Evolutionary conservation across 1,140 invertebrate genomes (phyloP).

Genomic region (Aporrectodea caliginosa): DNA sequence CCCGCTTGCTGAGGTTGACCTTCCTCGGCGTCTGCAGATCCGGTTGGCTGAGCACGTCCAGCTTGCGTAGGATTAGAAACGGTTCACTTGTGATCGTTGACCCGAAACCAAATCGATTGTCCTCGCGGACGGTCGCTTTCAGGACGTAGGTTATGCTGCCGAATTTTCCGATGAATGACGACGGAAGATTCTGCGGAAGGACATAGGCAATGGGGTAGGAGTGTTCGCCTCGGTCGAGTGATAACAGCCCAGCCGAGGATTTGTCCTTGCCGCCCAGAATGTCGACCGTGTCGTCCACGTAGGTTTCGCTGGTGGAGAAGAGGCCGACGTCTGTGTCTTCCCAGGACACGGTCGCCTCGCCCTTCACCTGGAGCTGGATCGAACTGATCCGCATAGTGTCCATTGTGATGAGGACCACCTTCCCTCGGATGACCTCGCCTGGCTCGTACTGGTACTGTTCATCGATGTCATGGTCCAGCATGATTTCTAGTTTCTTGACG

Average conservation of each 20-base stretch:
- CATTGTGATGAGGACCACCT: constrained; percentile 33
- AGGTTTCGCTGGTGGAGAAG: constrained; percentile 44
- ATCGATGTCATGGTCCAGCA: constrained; percentile 53
- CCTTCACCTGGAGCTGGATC: constrained; percentile 34
- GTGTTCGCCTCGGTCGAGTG: constrained; percentile 40
- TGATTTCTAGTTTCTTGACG: constrained; percentile 38
- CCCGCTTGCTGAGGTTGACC: constrained; percentile 36
- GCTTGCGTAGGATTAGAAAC: constrained; percentile 45
- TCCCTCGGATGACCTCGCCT: constrained; percentile 48
- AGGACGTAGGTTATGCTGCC: constrained; percentile 55
- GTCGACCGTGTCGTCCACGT: constrained; percentile 42
- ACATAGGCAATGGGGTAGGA: constrained; percentile 49
- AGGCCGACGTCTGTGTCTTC: constrained; percentile 39
- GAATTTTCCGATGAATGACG: constrained; percentile 54
- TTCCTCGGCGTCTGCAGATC: constrained; percentile 25
- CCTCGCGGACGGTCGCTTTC: constrained; percentile 45
- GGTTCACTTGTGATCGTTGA: constrained; percentile 51
- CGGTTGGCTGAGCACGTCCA: constrained; percentile 24
- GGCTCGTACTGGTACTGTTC: constrained; percentile 55
- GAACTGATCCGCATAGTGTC: constrained; percentile 14
- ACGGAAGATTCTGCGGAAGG: constrained; percentile 49
- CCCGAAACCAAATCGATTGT: constrained; percentile 37
- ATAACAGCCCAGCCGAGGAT: constrained; percentile 30
- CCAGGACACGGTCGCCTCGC: constrained; percentile 48
- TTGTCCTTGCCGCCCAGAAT: constrained; percentile 33